A percentile compares a stretch with the other conserved stretches of the same genome.
phyloP scores from a whole-genome alignment of 2,888 invertebrate species.

The Dascillus cervinus region DNA sequence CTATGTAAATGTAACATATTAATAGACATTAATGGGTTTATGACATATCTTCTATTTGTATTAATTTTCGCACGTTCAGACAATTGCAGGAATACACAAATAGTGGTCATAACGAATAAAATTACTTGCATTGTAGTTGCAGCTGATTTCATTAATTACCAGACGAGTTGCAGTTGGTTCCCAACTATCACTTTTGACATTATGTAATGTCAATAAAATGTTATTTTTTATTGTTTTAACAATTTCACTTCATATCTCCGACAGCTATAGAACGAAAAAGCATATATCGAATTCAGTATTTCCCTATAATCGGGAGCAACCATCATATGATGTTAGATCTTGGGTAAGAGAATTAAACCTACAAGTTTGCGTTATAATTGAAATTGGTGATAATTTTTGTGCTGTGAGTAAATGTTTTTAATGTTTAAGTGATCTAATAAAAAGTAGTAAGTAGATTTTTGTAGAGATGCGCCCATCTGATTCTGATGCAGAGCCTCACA shows the following conservation, averaged over 20 bases:
- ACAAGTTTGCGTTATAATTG: slow-evolving; percentile 43
- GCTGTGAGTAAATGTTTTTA: slow-evolving; percentile 31
- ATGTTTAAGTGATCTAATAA: not conserved
- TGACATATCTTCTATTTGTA: too few species aligned
- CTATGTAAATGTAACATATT: too few species aligned
- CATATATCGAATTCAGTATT: slow-evolving; percentile 24
- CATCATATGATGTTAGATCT: slow-evolving; percentile 34
- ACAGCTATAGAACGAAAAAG: slow-evolving; percentile 16
- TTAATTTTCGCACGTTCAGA: too few species aligned
- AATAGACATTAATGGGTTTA: too few species aligned
- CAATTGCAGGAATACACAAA: too few species aligned
- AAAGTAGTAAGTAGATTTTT: slow-evolving; percentile 26
- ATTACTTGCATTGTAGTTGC: too few species aligned
- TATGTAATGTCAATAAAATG: too few species aligned
- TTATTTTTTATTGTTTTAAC: slow-evolving; percentile 18
- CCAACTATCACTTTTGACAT: too few species aligned
- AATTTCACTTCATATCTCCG: slow-evolving; percentile 21
- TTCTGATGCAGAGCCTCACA: slow-evolving; percentile 12
- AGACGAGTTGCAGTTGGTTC: too few species aligned
- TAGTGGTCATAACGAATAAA: too few species aligned
- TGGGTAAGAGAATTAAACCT: slow-evolving; percentile 40
- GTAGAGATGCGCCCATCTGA: slow-evolving; percentile 27
- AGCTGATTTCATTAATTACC: too few species aligned
- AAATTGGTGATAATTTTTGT: slow-evolving; percentile 42
- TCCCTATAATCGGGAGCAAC: slow-evolving; percentile 23